Evolutionary conservation across 2,113 vertebrate species (phyloP).

Genomic region (Strix aluco): DNA sequence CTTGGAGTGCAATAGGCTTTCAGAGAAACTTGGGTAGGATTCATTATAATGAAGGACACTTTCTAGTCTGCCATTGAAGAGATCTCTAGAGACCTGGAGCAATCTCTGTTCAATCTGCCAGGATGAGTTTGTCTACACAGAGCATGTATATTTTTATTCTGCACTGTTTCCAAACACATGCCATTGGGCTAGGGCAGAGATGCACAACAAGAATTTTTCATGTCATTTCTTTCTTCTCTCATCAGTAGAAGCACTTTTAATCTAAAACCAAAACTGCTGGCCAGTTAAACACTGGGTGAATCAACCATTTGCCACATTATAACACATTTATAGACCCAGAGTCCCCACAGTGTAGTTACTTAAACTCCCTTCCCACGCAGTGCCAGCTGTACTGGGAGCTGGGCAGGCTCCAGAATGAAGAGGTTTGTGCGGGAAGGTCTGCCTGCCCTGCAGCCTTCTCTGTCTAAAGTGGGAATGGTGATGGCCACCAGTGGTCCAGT

Average conservation of each 20-base stretch:
- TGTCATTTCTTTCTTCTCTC: neutral
- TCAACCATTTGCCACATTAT: neutral
- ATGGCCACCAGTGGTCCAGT: neutral
- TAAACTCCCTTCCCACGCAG: neutral
- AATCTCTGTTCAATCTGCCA: slow-evolving; percentile 31
- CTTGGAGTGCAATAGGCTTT: neutral
- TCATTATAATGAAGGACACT: slow-evolving; percentile 30
- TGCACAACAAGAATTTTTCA: neutral
- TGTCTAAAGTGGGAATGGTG: neutral
- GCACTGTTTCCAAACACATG: slow-evolving; percentile 5
- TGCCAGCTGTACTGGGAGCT: neutral
- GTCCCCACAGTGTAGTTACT: neutral
- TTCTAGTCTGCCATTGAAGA: neutral
- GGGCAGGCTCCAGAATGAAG: neutral
- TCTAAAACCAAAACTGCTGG: neutral
- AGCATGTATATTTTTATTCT: slow-evolving; percentile 41
- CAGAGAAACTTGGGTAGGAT: slow-evolving; percentile 1
- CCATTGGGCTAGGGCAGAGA: neutral
- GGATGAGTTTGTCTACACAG: slow-evolving; percentile 37
- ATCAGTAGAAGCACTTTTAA: neutral
- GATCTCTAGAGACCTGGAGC: slow-evolving; percentile 8
- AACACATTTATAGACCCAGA: neutral
- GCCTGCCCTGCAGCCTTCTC: neutral
- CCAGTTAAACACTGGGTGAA: neutral
- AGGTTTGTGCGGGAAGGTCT: neutral